These are phyloP conservation scores for Phrynocephalus vlangalii DNA, from an alignment of 2,797 vertebrate species.

Conservation along the genomic window DNA sequence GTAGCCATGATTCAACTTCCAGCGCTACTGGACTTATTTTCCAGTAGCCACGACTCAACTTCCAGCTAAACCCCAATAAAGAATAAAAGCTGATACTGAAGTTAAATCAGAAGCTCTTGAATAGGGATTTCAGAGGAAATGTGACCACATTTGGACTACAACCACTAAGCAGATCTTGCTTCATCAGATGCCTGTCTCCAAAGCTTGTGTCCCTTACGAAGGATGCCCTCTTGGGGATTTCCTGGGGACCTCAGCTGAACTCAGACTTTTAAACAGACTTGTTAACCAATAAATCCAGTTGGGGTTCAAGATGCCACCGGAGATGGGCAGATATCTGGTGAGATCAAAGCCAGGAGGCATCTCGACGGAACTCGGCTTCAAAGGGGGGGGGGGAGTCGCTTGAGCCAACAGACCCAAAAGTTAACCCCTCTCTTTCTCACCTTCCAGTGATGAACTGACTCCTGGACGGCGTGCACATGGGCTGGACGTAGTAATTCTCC, in stretches of 20 bases:
- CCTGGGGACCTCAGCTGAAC: background rate
- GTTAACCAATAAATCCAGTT: background rate
- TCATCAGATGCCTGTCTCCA: background rate
- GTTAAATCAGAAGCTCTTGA: background rate
- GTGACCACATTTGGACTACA: background rate
- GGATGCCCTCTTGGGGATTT: background rate
- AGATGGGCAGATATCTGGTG: background rate
- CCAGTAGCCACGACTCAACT: too few relatives aligned
- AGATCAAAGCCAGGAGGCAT: background rate
- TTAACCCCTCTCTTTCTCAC: conserved; percentile 89
- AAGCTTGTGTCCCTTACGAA: background rate
- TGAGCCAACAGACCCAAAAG: background rate
- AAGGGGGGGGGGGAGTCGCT: background rate
- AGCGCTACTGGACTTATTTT: too few relatives aligned
- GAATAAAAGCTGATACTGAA: background rate
- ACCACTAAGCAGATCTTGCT: background rate
- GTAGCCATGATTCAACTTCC: too few relatives aligned
- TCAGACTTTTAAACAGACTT: background rate
- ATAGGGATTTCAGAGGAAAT: too few relatives aligned
- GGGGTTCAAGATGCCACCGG: background rate
- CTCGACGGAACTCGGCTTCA: background rate
- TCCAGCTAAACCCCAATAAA: background rate
- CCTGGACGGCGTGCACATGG: conserved; percentile 95
- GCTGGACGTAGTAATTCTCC: conserved; percentile 99
- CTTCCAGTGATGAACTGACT: conserved; percentile 98